Base-by-base conservation (phyloP, 2,888 invertebrate genomes). In the Apeira syringaria region DNA sequence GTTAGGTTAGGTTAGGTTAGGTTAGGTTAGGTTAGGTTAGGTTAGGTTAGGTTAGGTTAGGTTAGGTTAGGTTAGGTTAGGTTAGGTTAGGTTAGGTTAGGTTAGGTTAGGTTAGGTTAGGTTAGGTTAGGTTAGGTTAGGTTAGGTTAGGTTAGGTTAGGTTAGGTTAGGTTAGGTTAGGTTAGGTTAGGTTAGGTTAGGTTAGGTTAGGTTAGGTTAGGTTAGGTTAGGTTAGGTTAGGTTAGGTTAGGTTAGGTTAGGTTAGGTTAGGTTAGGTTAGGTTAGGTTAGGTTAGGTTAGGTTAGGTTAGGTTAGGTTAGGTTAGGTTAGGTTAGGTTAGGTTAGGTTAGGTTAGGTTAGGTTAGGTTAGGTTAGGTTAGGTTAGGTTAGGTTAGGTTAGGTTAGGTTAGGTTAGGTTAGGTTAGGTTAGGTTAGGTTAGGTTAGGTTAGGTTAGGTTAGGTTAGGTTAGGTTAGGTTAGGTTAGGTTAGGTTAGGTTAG, bases 351-450 rank as follows among this genome's bases (percentile, higher is more conserved):
- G 53, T 50, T 38, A 30, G 30, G 30, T 30, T 38, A 30, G 30
- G 38, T 38, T 37, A 37, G 29, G 37, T 37, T 29, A 29, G 37
- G 38, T 20, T 38, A 38, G 38, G 38, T 38, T 38, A 38, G 53
- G 53, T 53, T 53, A 50, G 53, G 53, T 53, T 50, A 47, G 53
- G 53, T 38, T 30, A 38, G 30, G 38, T 38, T 38, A 49, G 30
- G 30, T 38, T 38, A 38, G 38, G 29, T 38, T 38, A 38, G 48
- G 35, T 35, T 38, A 30, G 38, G 38, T 31, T 30, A 31, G 30
- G 31, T 31, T 30, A 31, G 38, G 57, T 52, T 53, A 48, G 50
- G 53, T 40, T 50, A 31, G 43, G 36, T 35, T 26, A 31, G 43
- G 43, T 35, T 35, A 36, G 36, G 43, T 30, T 29, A 31, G 36